Evolutionary conservation across 2,797 vertebrate genomes (phyloP).

Genomic region (Rousettus madagascariensis): DNA sequence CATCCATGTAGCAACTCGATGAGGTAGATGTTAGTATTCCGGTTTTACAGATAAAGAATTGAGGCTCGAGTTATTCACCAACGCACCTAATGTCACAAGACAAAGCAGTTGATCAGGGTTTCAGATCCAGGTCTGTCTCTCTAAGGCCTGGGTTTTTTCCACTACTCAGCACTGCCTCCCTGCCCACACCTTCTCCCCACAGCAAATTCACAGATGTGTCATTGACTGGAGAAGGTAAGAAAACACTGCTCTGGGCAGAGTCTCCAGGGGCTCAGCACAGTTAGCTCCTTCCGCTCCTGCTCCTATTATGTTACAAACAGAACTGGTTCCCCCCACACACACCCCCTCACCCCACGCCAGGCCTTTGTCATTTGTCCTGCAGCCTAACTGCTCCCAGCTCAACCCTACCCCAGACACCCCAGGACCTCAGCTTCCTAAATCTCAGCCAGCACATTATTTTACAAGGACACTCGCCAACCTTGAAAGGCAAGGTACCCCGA

Average conservation of each 20-base stretch:
- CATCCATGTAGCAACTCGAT: neutral
- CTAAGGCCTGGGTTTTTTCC: neutral
- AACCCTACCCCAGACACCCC: conserved; percentile 11
- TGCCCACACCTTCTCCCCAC: neutral
- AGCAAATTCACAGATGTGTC: neutral
- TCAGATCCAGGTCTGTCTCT: neutral
- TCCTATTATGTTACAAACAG: neutral
- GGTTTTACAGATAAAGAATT: neutral
- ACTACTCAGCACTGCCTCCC: neutral
- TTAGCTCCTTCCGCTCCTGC: neutral
- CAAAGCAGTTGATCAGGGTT: neutral
- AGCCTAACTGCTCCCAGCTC: neutral
- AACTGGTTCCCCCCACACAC: neutral
- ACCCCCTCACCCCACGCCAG: neutral
- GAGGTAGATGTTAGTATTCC: neutral
- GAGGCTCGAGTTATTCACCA: neutral
- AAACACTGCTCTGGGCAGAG: neutral
- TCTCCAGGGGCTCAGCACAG: conserved; percentile 18
- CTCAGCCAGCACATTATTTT: conserved; percentile 56
- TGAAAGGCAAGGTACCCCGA: conserved; percentile 66
- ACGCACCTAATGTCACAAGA: neutral
- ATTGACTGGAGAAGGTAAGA: neutral
- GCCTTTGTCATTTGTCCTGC: conserved; percentile 21
- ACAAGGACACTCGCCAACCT: conserved; percentile 77
- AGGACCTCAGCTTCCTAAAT: conserved; percentile 58